These are phyloP conservation scores for Hyperopisus bebe DNA, from an alignment of 2,113 vertebrate genomes.

Conservation along the genomic window DNA sequence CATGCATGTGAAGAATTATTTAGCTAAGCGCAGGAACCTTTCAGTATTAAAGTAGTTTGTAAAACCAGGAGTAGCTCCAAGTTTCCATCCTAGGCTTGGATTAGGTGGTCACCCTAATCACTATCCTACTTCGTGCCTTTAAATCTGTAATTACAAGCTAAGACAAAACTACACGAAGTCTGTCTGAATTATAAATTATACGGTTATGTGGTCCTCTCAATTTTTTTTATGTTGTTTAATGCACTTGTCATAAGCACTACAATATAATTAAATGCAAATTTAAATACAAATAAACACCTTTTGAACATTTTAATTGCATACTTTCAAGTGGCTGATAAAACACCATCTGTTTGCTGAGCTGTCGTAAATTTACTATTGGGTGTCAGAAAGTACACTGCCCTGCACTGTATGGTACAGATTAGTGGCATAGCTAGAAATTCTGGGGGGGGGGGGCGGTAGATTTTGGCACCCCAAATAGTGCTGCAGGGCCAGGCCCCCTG, in stretches of 20 bases:
- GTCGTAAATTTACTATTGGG: neutral
- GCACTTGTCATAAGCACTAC: neutral
- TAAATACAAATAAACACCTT: neutral
- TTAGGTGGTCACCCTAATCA: neutral
- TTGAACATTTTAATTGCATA: neutral
- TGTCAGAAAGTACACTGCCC: neutral
- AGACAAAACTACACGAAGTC: neutral
- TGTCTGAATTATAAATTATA: neutral
- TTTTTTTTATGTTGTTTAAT: neutral
- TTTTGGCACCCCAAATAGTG: neutral
- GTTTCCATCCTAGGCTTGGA: neutral
- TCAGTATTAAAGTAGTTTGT: neutral
- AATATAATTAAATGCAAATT: neutral
- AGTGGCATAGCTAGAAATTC: neutral
- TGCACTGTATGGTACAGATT: neutral
- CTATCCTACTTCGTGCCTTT: neutral
- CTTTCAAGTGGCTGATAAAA: neutral
- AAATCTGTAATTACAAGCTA: neutral
- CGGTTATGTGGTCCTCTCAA: neutral
- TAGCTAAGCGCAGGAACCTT: neutral
- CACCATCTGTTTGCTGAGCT: neutral
- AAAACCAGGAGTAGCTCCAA: neutral
- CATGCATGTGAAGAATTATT: neutral
- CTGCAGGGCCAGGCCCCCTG: neutral
- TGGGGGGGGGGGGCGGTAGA: neutral